Base-by-base conservation (phyloP, 2,113 vertebrate species). In the Xyliphius kryptos region DNA sequence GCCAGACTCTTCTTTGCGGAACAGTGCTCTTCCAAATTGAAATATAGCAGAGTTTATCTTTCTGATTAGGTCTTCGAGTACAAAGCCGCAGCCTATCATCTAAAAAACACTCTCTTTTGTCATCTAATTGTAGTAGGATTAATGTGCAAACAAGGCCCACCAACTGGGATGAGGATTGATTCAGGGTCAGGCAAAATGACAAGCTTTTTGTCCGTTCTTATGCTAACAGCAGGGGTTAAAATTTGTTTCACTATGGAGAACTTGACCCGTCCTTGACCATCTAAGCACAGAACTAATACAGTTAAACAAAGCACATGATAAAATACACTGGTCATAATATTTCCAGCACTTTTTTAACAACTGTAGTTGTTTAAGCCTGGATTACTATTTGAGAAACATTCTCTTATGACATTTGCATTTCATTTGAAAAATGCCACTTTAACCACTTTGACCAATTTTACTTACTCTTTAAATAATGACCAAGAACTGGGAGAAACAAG, bases 21-120 rank as follows among this genome's bases (percentile, higher is more conserved):
- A 97, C 91, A 96, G 91, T 88, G 90, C 90, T 90, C 91, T 89
- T 92, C 91, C 90, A 97, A 98, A 98, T 97, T 97, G 94, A 97
- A 98, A 97, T 95, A 97, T 94, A 96, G 94, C 94, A 92, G 94
- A 97, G 95, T 98, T 98, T 98, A 98, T 93, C 90, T 92, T 97
- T 94, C 93, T 97, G 94, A 98, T 98, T 97, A 98, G 92, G 85
- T 90, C 89, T 92, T 91, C 90, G 90, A 92, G 91, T 93, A 78
- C 89, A 88, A 84, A 90, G 93, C 92, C 92, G 91, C 89, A 92
- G 92, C 90, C 91, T 89, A 94, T 97, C 91, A 92, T 92, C 86
- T 85, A 92, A 92, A 92, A 90, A 93, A 91, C 91, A 90, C 87
- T 83, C 84, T 87, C 88, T 44, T 73, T 89, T 90, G 91, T 90